Base-by-base conservation (phyloP, 2,113 vertebrate genomes). In the Melanerpes formicivorus region DNA sequence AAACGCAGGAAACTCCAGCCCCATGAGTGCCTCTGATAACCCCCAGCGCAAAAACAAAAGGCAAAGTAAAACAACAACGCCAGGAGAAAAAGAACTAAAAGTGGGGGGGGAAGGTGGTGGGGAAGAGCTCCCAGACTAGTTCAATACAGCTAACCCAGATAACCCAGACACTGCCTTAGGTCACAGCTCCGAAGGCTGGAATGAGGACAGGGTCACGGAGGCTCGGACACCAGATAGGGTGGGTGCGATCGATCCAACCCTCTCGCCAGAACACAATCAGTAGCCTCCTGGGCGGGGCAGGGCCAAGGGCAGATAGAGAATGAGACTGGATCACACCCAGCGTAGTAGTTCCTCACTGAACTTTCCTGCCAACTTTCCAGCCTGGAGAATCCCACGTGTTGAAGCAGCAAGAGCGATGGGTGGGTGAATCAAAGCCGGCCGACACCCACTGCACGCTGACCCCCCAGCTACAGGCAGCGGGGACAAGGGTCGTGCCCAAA, bases 331-430 rank as follows among this genome's bases (percentile, higher is more conserved):
- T 21, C 30, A 5, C 80, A 40, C 3, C 26, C 27, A 10, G 3
- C 11, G 40, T 40, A 40, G 40, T 40, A 40, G 40, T 1, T 32
- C 56, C 6, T 25, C 25, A 6, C 42, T 17, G 5, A 13, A 19
- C 26, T 10, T 32, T 5, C 12, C 77, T 10, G 40, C 5, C 3
- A 46, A 26, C 63, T 74, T 62, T 10, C 29, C 25, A 14, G 55
- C 14, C 52, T 2, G 30, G 15, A 37, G 11, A 14, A 10, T 5
- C 37, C 30, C 0, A 40, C 2, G 3, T 5, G 17, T 5, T 13
- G 23, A 81, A n/a, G 2, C 0, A 17, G 18, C 1, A 4, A 0
- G 9, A 54, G 6, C 6, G 2, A 10, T 2, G 50, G 50, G 50
- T 23, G 8, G 50, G 50, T 12, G 8, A 60, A 3, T 7, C 18